phyloP scores from a whole-genome alignment of 2,113 vertebrate genomes.

The Lepus americanus region DNA sequence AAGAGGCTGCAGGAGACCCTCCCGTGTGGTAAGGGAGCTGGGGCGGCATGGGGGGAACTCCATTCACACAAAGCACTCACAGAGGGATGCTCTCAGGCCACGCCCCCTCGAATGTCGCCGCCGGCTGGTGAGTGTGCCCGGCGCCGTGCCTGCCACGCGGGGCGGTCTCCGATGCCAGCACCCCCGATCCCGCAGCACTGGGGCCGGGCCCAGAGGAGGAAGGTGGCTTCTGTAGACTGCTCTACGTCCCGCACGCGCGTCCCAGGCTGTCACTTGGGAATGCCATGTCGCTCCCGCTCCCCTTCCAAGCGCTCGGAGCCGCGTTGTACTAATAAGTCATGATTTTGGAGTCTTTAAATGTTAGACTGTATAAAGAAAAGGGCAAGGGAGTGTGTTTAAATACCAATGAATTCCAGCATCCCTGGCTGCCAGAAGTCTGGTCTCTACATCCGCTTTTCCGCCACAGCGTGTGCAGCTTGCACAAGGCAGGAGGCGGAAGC shows the following conservation, averaged over 20 bases:
- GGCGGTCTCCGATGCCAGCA: not conserved
- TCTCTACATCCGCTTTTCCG: conserved; percentile 41
- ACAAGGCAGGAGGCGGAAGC: not conserved
- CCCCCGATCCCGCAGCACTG: not conserved
- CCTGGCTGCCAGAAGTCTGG: conserved; percentile 70
- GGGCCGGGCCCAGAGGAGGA: not conserved
- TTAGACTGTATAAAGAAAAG: conserved; percentile 79
- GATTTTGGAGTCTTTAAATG: conserved; percentile 80
- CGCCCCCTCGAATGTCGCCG: too few species aligned
- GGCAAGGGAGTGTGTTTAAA: conserved; percentile 77
- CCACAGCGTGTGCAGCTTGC: not conserved
- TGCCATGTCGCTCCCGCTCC: not conserved
- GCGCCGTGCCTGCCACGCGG: fast-evolving
- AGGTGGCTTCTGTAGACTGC: not conserved
- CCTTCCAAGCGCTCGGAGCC: not conserved
- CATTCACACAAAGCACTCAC: not conserved
- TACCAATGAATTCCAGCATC: conserved; percentile 79
- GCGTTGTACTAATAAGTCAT: conserved; percentile 67
- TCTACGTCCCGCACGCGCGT: not conserved
- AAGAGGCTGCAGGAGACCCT: not conserved
- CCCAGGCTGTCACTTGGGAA: not conserved
- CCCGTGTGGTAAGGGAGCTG: fast-evolving
- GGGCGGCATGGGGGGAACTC: not conserved
- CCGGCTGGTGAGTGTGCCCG: fast-evolving
- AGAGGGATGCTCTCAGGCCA: too few species aligned